Base-by-base conservation (phyloP, 2,797 vertebrate species). In the Limnodromus scolopaceus region DNA sequence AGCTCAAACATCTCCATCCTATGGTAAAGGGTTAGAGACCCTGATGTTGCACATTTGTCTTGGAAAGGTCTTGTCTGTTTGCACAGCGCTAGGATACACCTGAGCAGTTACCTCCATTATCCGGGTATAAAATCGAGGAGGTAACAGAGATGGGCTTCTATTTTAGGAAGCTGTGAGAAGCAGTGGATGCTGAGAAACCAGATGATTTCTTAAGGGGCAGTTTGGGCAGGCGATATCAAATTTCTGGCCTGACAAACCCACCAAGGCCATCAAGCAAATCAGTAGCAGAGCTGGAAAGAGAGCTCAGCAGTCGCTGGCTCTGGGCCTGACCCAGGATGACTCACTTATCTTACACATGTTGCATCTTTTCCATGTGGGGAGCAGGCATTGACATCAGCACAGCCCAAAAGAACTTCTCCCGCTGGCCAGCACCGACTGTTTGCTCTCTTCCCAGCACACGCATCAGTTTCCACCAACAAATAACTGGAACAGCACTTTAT, bases 301-400 rank as follows among this genome's bases (percentile, higher is more conserved):
- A 91, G 38, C 79, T 61, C 89, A 78, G 76, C 76, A 84, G 61
- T 74, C 2, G 8, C 84, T 93, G 95, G 89, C 94, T 84, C 19
- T 0, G 3, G 76, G 96, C 92, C 64, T 88, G 96, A 81, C 84
- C 72, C 2, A 0, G 45, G 30, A 78, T 96, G 95, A 96, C 89
- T 97, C 94, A 95, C 79, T 93, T 92, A 91, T 92, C 91, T 91
- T 75, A 84, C 92, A 92, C 84, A 83, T 84, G 91, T 95, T 95
- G 69, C 91, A 88, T 96, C 92, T 93, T 96, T 96, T 96, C 91
- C 94, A 66, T 92, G 76, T 57, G 61, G 61, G 87, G 76, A 92
- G 61, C 84, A 65, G 53, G 87, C 89, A 89, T 48, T 96, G 95
- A 95, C 94, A 96, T 96, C 82, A 96, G 55, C 76, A 84, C 23